phyloP scores from a whole-genome alignment of 2,797 vertebrate species.

The Lepidocolaptes lacrymiger region DNA sequence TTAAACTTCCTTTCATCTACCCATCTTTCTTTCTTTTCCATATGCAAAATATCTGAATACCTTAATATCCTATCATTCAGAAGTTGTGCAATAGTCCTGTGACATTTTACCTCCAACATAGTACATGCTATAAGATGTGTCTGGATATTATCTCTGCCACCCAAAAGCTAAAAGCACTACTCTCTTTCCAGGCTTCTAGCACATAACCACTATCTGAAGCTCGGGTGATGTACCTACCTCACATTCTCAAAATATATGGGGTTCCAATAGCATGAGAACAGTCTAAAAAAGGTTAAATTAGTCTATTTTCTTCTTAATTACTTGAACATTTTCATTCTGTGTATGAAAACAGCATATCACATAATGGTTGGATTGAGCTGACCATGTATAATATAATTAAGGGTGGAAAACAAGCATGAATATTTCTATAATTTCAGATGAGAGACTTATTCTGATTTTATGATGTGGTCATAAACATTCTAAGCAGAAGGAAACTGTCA shows the following conservation, averaged over 20 bases:
- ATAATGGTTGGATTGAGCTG: neutral
- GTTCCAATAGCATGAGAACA: conserved; percentile 9
- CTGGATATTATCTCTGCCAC: conserved; percentile 55
- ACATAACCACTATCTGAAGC: neutral
- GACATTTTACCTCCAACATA: conserved; percentile 35
- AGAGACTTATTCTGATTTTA: neutral
- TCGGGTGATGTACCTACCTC: neutral
- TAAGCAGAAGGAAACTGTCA: conserved; percentile 4
- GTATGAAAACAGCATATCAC: neutral
- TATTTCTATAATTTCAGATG: neutral
- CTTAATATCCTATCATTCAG: neutral
- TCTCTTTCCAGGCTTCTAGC: neutral
- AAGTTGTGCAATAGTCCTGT: neutral
- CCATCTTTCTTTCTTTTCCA: neutral
- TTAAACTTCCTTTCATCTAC: conserved; percentile 49
- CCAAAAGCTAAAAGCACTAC: neutral
- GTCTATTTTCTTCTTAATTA: conserved; percentile 27
- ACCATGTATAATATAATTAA: neutral
- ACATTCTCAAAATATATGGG: neutral
- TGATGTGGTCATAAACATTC: neutral
- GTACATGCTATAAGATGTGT: neutral
- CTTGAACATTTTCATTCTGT: neutral
- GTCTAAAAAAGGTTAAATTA: neutral
- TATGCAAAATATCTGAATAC: neutral
- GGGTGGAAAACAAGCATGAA: neutral